Evolutionary conservation across 2,113 vertebrate genomes (phyloP).

Genomic region (Rostratula benghalensis): DNA sequence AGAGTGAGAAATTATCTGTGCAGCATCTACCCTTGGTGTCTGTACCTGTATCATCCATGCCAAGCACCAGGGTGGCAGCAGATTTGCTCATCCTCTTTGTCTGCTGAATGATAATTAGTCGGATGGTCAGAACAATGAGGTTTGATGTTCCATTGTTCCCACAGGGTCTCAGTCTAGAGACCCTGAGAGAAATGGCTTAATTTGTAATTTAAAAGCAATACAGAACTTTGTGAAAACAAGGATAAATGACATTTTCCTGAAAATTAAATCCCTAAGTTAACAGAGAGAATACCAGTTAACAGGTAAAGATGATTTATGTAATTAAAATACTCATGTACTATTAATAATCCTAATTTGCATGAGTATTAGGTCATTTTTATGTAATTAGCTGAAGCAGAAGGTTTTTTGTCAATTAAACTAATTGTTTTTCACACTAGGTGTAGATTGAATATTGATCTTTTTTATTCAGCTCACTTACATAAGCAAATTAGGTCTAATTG

Average conservation of each 20-base stretch:
- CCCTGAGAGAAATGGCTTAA: not conserved
- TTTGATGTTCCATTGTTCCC: not conserved
- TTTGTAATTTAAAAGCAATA: not conserved
- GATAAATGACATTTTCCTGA: not conserved
- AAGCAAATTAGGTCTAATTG: conserved; percentile 80
- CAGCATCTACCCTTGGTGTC: not conserved
- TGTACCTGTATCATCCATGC: rapidly evolving
- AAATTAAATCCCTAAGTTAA: not conserved
- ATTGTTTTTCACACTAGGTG: conserved; percentile 75
- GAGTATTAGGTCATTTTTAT: conserved; percentile 72
- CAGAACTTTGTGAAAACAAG: not conserved
- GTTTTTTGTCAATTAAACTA: conserved; percentile 76
- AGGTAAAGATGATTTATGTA: conserved; percentile 67
- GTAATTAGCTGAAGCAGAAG: conserved; percentile 73
- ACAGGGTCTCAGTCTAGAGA: not conserved
- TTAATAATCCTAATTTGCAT: conserved; percentile 72
- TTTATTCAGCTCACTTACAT: conserved; percentile 73
- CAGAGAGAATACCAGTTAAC: not conserved
- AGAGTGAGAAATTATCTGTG: not conserved
- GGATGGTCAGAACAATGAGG: not conserved
- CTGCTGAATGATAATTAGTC: not conserved
- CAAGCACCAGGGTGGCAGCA: not conserved
- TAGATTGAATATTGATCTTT: conserved; percentile 78
- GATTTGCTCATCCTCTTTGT: not conserved
- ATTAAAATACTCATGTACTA: conserved; percentile 71